Evolutionary conservation across 2,797 vertebrate genomes (phyloP).

Genomic region (Geotrypetes seraphini): DNA sequence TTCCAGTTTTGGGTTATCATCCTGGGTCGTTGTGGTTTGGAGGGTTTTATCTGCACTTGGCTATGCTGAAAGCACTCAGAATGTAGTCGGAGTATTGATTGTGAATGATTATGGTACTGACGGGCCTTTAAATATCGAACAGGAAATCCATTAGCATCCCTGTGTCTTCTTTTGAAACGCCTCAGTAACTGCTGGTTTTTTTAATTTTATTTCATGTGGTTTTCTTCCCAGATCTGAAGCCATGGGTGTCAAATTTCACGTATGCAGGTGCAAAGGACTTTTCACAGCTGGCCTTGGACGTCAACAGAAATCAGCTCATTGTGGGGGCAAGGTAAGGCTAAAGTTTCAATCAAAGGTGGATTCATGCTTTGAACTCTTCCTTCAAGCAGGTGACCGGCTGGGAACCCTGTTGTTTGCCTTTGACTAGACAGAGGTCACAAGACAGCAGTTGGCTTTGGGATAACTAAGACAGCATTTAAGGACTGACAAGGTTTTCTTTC

Average conservation of each 20-base stretch:
- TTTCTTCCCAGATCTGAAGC: constrained; percentile 71
- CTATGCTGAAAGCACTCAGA: too few species aligned
- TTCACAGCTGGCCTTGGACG: constrained; percentile 92
- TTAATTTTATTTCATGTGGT: constrained; percentile 22
- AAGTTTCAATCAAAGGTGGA: constrained; percentile 16
- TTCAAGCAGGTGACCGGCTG: constrained; percentile 9
- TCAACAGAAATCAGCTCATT: constrained; percentile 90
- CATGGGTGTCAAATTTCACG: constrained; percentile 85
- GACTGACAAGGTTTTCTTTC: too few species aligned
- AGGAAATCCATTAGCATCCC: constrained; percentile 19
- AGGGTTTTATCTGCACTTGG: too few species aligned
- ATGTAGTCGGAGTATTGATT: too few species aligned
- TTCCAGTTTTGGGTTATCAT: too few species aligned
- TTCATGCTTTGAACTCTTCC: constrained; percentile 8
- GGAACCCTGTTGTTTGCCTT: constrained; percentile 5
- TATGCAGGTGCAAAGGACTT: constrained; percentile 78
- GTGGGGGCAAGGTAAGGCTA: constrained; percentile 88
- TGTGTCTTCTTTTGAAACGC: constrained; percentile 5
- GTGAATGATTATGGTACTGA: constrained; percentile 11
- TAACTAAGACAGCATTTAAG: too few species aligned
- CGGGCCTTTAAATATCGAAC: neutral
- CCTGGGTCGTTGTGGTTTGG: too few species aligned
- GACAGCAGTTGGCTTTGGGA: too few species aligned
- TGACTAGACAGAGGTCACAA: too few species aligned
- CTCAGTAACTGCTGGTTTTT: constrained; percentile 15